Evolutionary conservation across 2,888 invertebrate genomes (phyloP), one percentile per base, ranked within the genome.

Genomic region (Parnassius orleans): DNA sequence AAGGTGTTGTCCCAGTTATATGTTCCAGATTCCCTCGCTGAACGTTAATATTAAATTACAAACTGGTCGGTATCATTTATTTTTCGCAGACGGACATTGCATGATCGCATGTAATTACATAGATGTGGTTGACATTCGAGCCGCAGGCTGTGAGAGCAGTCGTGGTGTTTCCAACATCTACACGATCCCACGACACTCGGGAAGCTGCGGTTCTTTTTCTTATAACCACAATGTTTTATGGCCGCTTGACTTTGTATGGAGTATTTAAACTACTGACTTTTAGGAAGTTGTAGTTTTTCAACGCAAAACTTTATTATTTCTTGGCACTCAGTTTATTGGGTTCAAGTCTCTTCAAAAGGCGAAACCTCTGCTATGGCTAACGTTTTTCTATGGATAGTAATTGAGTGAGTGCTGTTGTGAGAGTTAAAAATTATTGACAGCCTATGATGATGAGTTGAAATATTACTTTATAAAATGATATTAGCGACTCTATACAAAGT

Each of bases 71-170:
- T 48, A 57, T 52, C 15, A 64, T 64, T 60, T 63, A 55, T 59
- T 64, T 60, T 60, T 60, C 56, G 59, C 55, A 47, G 52, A 61
- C 41, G 57, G 52, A 48, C 55, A 47, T 44, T 15, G 55, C 70
- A 74, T 78, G 79, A 81, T 79, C 78, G 76, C 68, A 71, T 80
- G 77, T 75, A 81, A 81, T 84, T 82, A 82, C 77, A 73, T 76
- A 75, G 77, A 80, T 76, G 84, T 76, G 83, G 86, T 85, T 87
- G 88, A 84, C 83, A 88, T 81, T 76, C 71, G 84, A 90, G 84
- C 83, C 77, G 63, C 66, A 69, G 76, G 75, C 75, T 62, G 68
- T 65, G 73, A 70, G 69, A 72, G 71, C 67, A 70, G 74, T 69
- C 71, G 74, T 71, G 72, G 79, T 59, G 63, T 55, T 66, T 53